Conservation (phyloP, 2,888 invertebrate species). For the Drosophila algonquin region DNA sequence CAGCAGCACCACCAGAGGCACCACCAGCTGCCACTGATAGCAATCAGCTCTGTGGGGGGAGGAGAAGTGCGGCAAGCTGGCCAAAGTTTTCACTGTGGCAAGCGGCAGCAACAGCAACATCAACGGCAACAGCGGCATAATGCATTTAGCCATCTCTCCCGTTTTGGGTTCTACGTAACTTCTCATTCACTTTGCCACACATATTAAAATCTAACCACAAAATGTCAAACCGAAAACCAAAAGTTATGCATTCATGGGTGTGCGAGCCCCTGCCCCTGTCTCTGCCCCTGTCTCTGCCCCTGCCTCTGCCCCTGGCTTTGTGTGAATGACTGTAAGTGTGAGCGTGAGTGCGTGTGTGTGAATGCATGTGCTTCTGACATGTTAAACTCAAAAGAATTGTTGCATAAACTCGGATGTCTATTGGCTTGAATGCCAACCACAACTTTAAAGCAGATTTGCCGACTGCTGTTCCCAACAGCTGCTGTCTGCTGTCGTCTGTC, state of each 20-base stretch:
- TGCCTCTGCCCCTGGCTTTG: neutral
- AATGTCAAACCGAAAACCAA: slow-evolving; percentile 75
- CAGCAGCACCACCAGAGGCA: slow-evolving; percentile 3
- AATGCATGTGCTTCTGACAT: slow-evolving; percentile 57
- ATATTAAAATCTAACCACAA: slow-evolving; percentile 76
- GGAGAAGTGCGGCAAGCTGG: neutral
- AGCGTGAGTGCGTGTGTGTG: neutral
- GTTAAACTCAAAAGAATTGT: slow-evolving; percentile 54
- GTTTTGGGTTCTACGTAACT: slow-evolving; percentile 55
- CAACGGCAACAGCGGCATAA: slow-evolving; percentile 26
- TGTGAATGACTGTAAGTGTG: slow-evolving; percentile 49
- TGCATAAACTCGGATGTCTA: slow-evolving; percentile 66
- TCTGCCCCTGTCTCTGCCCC: too few species aligned
- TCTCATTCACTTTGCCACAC: slow-evolving; percentile 64
- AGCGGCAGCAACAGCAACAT: slow-evolving; percentile 17
- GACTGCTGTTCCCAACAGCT: slow-evolving; percentile 7
- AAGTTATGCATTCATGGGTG: slow-evolving; percentile 60
- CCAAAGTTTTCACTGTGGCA: slow-evolving; percentile 43
- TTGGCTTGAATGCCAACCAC: slow-evolving; percentile 12
- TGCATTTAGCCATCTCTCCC: slow-evolving; percentile 34
- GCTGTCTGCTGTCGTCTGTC: neutral
- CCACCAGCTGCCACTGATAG: slow-evolving; percentile 36
- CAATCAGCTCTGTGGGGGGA: neutral
- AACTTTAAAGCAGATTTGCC: neutral
- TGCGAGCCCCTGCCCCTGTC: neutral